phyloP scores from a whole-genome alignment of 2,888 invertebrate genomes.

The Hydrotaea cyrtoneurina region DNA sequence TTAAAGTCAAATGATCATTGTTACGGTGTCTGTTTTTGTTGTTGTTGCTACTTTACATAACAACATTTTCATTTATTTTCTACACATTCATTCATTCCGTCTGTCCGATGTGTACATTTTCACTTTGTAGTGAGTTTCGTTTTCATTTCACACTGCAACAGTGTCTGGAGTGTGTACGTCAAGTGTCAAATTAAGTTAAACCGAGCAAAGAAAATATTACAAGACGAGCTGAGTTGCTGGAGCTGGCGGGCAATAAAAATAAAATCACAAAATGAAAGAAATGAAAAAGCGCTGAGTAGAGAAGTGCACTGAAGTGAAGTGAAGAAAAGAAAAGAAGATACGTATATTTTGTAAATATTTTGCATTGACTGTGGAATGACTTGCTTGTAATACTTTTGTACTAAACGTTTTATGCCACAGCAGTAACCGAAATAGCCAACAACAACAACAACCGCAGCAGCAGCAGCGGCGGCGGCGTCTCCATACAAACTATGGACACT shows the following conservation, averaged over 20 bases:
- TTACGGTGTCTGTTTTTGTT: background rate
- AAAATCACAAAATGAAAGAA: constrained; percentile 1
- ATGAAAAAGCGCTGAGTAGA: too few species aligned
- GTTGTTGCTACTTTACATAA: constrained; percentile 2
- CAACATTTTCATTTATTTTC: constrained; percentile 2
- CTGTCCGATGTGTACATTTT: background rate
- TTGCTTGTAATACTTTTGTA: background rate
- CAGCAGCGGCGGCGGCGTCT: too few species aligned
- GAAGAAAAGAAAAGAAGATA: background rate
- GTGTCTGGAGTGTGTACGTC: background rate
- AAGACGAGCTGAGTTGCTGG: background rate
- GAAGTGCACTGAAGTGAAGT: too few species aligned
- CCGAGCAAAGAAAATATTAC: background rate
- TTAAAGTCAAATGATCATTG: background rate
- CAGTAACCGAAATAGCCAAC: constrained; percentile 6
- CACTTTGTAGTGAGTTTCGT: constrained; percentile 10
- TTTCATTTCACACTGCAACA: background rate
- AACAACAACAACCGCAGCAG: background rate
- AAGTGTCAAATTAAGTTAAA: constrained; percentile 18
- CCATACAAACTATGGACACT: constrained; percentile 34
- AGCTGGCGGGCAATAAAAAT: background rate
- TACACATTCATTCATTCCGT: background rate
- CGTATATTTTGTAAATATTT: background rate
- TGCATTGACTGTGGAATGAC: background rate
- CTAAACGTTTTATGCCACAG: constrained; percentile 22